These are phyloP conservation scores for Rhabdomys pumilio DNA, from an alignment of 2,797 vertebrate genomes.

Conservation along the genomic window DNA sequence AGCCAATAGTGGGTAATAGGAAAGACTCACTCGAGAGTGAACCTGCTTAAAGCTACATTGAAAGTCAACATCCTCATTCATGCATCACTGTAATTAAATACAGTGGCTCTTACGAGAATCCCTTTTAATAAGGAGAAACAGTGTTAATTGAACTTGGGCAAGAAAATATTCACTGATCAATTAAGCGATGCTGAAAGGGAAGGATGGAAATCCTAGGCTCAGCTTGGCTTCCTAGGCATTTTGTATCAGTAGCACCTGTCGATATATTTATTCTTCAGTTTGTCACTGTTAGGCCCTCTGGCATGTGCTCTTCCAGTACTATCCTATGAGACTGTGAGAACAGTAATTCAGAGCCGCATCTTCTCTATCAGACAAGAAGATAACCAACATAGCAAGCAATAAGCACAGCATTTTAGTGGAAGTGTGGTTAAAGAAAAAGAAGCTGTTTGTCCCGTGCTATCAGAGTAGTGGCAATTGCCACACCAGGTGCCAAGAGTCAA, in stretches of 20 bases:
- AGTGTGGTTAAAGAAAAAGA: not conserved
- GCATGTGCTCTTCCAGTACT: not conserved
- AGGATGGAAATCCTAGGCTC: constrained; percentile 44
- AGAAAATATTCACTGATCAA: constrained; percentile 64
- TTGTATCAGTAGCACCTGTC: not conserved
- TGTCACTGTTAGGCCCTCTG: not conserved
- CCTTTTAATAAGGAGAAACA: not conserved
- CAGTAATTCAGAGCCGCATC: not conserved
- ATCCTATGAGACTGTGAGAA: not conserved
- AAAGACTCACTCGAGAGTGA: not conserved
- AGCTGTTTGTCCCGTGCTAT: not conserved
- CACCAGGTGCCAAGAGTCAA: constrained; percentile 12
- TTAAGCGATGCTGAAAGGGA: not conserved
- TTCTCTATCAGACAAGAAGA: constrained; percentile 21
- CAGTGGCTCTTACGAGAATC: not conserved
- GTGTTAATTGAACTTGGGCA: constrained; percentile 4
- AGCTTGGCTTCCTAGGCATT: not conserved
- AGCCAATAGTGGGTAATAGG: not conserved
- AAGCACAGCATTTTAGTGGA: not conserved
- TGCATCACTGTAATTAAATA: constrained; percentile 54
- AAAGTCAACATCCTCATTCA: constrained; percentile 4
- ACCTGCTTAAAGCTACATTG: not conserved
- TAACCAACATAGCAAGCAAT: not conserved
- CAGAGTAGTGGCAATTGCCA: not conserved
- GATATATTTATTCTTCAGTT: constrained; percentile 40